Evolutionary conservation across 2,113 vertebrate genomes (phyloP).

Genomic region (Elanus axillaris): DNA sequence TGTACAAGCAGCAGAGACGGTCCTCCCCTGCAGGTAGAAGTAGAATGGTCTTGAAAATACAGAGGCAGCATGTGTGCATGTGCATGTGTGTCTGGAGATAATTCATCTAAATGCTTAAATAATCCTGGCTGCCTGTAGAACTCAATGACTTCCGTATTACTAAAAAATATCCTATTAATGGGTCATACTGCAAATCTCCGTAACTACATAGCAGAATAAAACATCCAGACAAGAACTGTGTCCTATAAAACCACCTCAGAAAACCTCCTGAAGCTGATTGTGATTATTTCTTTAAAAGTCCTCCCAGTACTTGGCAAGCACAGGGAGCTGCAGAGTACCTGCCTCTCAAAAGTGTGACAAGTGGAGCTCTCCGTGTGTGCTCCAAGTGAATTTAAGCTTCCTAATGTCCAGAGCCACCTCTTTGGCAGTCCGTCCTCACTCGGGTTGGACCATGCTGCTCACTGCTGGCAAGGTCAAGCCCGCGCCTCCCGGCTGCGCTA

Average conservation of each 20-base stretch:
- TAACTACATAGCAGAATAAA: neutral
- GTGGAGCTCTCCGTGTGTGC: rapidly evolving
- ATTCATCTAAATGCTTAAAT: neutral
- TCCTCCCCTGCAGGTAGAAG: neutral
- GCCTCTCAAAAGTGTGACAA: neutral
- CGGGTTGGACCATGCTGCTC: neutral
- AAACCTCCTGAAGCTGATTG: neutral
- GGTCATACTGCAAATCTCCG: neutral
- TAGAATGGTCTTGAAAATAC: constrained; percentile 18
- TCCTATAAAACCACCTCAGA: neutral
- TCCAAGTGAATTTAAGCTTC: neutral
- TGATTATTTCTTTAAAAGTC: neutral
- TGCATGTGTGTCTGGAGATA: neutral
- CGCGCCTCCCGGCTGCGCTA: neutral
- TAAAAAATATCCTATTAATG: neutral
- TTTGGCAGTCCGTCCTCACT: neutral
- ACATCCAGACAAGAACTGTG: neutral
- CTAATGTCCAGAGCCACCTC: neutral
- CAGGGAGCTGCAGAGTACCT: rapidly evolving
- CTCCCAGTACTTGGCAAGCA: neutral
- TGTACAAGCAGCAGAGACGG: neutral
- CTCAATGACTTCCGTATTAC: neutral
- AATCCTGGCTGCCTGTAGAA: neutral
- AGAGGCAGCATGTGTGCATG: neutral
- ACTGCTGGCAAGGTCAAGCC: neutral